Evolutionary conservation across 1,140 invertebrate genomes (phyloP).

Genomic region (Drosophila teissieri): DNA sequence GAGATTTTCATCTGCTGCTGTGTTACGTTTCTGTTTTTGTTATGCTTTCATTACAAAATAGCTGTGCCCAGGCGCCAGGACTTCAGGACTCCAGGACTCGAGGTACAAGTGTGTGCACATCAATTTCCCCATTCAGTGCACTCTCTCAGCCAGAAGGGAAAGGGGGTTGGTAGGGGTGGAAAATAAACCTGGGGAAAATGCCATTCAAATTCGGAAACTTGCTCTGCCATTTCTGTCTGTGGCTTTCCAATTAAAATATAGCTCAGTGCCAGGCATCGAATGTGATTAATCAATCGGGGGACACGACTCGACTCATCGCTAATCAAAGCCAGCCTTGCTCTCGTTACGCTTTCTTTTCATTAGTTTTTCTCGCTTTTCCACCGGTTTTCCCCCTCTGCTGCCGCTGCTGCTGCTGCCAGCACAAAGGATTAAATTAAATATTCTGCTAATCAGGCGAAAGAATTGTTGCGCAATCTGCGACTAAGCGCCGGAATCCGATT

Average conservation of each 20-base stretch:
- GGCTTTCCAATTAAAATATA: constrained; percentile 64
- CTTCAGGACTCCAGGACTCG: constrained; percentile 11
- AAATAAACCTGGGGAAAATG: constrained; percentile 22
- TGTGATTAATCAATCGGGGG: constrained; percentile 61
- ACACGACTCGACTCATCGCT: constrained; percentile 53
- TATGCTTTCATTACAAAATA: constrained; percentile 61
- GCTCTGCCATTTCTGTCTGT: constrained; percentile 27
- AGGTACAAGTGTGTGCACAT: constrained; percentile 37
- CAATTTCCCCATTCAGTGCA: constrained; percentile 35
- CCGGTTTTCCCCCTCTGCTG: neutral
- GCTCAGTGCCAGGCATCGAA: constrained; percentile 35
- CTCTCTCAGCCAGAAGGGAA: constrained; percentile 19
- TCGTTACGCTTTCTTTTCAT: constrained; percentile 40
- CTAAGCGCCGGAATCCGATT: constrained; percentile 36
- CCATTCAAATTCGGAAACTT: constrained; percentile 41
- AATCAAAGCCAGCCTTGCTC: constrained; percentile 51
- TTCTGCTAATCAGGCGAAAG: constrained; percentile 57
- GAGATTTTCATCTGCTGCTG: constrained; percentile 28
- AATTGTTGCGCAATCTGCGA: constrained; percentile 52
- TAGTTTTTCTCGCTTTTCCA: constrained; percentile 12
- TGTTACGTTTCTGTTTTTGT: constrained; percentile 42
- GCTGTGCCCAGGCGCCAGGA: constrained; percentile 4
- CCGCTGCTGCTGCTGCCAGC: neutral
- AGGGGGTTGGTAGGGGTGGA: no score
- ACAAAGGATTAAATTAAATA: constrained; percentile 70